These are phyloP conservation scores for Machimus rusticus DNA, from an alignment of 2,888 invertebrate genomes.

Conservation along the genomic window DNA sequence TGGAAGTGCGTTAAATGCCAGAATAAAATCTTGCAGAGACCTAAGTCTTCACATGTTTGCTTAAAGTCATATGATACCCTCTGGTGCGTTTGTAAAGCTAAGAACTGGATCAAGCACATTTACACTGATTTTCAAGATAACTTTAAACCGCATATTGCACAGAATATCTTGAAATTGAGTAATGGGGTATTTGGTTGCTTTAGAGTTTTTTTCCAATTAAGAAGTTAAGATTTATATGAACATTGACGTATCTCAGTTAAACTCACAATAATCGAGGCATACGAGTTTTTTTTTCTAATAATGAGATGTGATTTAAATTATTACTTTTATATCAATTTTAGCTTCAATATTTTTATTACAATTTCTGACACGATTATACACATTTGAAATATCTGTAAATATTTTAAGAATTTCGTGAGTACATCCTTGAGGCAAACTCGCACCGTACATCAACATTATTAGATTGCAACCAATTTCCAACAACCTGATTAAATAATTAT, in stretches of 20 bases:
- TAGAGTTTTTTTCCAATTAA: neutral
- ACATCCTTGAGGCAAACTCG: neutral
- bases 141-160: neutral
- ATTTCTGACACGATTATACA: no score
- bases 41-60: neutral
- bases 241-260: neutral
- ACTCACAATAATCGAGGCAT: no score
- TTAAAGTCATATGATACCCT: neutral
- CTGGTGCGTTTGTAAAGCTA: neutral
- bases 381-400: neutral
- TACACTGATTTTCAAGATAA: neutral
- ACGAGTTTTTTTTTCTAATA: neutral
- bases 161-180: neutral
- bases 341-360: neutral
- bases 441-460: neutral
- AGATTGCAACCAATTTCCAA: neutral
- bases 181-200: neutral
- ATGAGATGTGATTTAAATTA: neutral
- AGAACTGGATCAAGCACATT: neutral
- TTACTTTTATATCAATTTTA: no score
- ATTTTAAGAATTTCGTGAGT: neutral
- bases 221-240: neutral
- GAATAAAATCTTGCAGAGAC: neutral
- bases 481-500: neutral
- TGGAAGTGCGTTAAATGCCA: neutral